Evolutionary conservation across 2,113 vertebrate genomes (phyloP).

Genomic region (Menura novaehollandiae): DNA sequence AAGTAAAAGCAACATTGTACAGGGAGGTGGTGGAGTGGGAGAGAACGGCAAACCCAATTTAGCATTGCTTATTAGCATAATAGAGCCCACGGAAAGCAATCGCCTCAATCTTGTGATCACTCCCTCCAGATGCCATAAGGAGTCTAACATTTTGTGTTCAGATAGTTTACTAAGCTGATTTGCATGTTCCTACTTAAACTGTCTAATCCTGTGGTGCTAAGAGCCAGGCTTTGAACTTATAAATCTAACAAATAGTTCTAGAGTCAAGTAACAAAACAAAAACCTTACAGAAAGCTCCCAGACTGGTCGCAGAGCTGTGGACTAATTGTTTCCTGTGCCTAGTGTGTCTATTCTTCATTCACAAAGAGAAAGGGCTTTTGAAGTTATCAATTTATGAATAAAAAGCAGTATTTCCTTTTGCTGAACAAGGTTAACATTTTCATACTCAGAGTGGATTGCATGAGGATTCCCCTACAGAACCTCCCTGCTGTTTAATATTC

Average conservation of each 20-base stretch:
- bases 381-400: background rate
- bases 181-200: slow-evolving; percentile 63
- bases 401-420: background rate
- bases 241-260: slow-evolving; percentile 49
- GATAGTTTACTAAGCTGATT: slow-evolving; percentile 59
- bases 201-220: slow-evolving; percentile 8
- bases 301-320: background rate
- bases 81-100: background rate
- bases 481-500: background rate
- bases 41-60: background rate
- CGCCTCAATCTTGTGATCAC: background rate
- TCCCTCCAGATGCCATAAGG: slow-evolving; percentile 21
- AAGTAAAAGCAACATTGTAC: background rate
- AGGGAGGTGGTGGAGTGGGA: background rate
- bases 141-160: background rate
- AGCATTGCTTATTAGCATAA: background rate
- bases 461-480: background rate
- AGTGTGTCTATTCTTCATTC: background rate
- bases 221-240: slow-evolving; percentile 26
- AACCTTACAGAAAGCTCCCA: background rate
- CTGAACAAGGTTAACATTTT: background rate
- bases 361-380: background rate
- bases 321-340: background rate
- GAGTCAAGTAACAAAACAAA: slow-evolving; percentile 50
- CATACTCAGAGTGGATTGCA: background rate